phyloP scores from a whole-genome alignment of 2,797 vertebrate species.

The Myoxocephalus aenaeus region DNA sequence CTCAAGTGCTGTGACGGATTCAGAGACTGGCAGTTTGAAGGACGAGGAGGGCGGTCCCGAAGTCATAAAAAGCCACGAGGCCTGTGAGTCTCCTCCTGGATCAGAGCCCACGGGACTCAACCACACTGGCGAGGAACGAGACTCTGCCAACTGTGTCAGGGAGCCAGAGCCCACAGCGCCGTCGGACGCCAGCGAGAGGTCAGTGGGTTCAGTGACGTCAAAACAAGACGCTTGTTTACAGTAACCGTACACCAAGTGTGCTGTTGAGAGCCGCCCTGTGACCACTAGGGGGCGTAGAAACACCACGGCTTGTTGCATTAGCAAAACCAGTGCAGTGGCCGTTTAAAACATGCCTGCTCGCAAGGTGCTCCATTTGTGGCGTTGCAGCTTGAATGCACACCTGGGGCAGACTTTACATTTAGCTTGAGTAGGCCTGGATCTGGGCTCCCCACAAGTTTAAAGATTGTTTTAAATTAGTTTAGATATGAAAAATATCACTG shows the following conservation, averaged over 20 bases:
- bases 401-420: too few species aligned
- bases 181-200: conserved; percentile 63
- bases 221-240: conserved; percentile 53
- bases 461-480: too few species aligned
- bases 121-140: conserved; percentile 44
- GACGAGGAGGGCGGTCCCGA: conserved; percentile 7
- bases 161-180: conserved; percentile 47
- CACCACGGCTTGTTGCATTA: conserved; percentile 9
- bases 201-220: conserved; percentile 55
- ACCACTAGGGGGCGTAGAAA: conserved; percentile 69
- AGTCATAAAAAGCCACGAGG: conserved; percentile 29
- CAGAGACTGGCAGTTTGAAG: background rate
- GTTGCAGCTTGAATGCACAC: too few species aligned
- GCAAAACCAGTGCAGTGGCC: too few species aligned
- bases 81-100: conserved; percentile 42
- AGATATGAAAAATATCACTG: too few species aligned
- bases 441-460: too few species aligned
- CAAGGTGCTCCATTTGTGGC: too few species aligned
- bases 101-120: conserved; percentile 29
- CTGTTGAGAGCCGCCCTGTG: background rate
- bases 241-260: background rate
- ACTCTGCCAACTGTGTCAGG: conserved; percentile 27
- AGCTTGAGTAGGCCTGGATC: too few species aligned
- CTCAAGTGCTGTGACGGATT: conserved; percentile 44
- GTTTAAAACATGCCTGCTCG: too few species aligned